phyloP scores from a whole-genome alignment of 1,140 invertebrate genomes.

The Apolygus lucorum region DNA sequence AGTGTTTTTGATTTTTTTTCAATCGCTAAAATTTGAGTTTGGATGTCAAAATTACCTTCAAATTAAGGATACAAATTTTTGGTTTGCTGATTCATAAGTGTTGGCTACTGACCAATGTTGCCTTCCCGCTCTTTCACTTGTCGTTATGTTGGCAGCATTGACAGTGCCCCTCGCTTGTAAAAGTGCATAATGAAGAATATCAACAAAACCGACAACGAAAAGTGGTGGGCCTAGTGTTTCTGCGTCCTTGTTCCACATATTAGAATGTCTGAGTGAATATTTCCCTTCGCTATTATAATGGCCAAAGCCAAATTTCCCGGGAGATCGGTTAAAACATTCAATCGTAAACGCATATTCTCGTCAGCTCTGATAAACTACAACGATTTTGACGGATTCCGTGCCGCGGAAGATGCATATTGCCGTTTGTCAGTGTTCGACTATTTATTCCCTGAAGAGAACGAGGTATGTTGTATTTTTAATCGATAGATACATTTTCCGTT shows the following conservation, averaged over 20 bases:
- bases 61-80: no score
- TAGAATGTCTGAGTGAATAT: not conserved
- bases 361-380: conserved; percentile 27
- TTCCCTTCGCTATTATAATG: conserved; percentile 38
- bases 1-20: no score
- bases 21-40: no score
- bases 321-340: conserved; percentile 72
- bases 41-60: no score
- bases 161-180: not conserved
- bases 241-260: conserved; percentile 10
- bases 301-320: conserved; percentile 68
- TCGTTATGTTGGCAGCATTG: not conserved
- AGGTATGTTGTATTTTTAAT: conserved; percentile 37
- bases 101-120: no score
- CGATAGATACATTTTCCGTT: not conserved
- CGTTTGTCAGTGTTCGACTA: conserved; percentile 42
- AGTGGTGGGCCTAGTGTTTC: not conserved
- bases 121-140: not conserved
- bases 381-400: conserved; percentile 44
- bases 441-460: conserved; percentile 41
- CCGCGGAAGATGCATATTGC: conserved; percentile 45
- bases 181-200: not conserved
- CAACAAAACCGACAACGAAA: conserved; percentile 8
- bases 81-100: no score
- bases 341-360: conserved; percentile 57